phyloP scores from a whole-genome alignment of 2,113 vertebrate species.

The Corvus hawaiiensis region DNA sequence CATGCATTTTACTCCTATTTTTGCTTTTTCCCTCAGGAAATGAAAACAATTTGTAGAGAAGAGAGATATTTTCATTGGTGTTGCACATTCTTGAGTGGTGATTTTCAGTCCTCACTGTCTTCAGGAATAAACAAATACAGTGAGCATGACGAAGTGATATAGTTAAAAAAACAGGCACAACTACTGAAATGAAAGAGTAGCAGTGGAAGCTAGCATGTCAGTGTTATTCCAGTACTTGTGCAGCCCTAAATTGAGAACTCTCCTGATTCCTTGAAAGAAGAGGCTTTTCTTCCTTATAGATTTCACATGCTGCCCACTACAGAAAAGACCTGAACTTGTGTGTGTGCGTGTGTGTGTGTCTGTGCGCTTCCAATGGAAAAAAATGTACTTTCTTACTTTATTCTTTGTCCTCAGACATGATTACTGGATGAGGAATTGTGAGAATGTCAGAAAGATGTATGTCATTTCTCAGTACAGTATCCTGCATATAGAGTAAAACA shows the following conservation, averaged over 20 bases:
- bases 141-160: background rate
- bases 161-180: background rate
- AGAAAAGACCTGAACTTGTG: background rate
- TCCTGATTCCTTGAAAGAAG: background rate
- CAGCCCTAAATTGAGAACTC: background rate
- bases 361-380: background rate
- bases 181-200: background rate
- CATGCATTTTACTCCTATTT: background rate
- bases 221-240: background rate
- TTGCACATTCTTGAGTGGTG: background rate
- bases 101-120: background rate
- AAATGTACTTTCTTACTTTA: background rate
- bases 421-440: background rate
- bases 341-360: too few relatives aligned
- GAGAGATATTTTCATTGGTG: background rate
- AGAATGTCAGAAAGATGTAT: background rate
- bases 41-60: background rate
- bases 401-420: background rate
- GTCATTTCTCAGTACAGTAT: background rate
- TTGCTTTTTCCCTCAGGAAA: background rate
- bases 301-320: background rate
- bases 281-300: background rate
- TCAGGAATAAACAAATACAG: background rate
- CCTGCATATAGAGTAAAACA: background rate
- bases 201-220: background rate